These are phyloP conservation scores for Drosophila seguyi DNA, from an alignment of 1,140 invertebrate genomes.

Conservation along the genomic window DNA sequence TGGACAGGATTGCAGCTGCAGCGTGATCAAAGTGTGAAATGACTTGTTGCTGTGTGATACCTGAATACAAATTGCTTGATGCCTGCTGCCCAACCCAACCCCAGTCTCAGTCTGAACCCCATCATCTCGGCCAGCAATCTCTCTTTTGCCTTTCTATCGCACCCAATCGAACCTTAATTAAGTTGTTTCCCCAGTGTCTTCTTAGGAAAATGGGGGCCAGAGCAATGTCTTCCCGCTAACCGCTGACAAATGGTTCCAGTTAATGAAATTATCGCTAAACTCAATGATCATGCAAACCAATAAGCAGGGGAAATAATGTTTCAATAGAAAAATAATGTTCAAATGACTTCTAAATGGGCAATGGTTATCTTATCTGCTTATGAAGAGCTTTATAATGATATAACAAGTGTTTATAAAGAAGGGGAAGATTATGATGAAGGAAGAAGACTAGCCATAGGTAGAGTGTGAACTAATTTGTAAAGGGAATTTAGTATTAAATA, in stretches of 20 bases:
- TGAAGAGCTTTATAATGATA: neutral
- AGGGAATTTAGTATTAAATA: neutral
- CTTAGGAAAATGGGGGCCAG: conserved; percentile 39
- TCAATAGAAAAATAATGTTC: neutral
- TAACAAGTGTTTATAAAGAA: neutral
- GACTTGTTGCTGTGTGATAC: conserved; percentile 80
- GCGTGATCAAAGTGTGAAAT: conserved; percentile 84
- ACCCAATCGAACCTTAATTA: conserved; percentile 63
- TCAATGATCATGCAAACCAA: conserved; percentile 7
- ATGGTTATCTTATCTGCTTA: conserved; percentile 5
- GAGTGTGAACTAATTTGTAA: neutral
- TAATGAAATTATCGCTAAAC: conserved; percentile 65
- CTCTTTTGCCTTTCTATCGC: conserved; percentile 40
- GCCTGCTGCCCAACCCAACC: conserved; percentile 59
- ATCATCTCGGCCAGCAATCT: neutral
- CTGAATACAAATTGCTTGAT: conserved; percentile 82
- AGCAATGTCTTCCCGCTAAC: conserved; percentile 19
- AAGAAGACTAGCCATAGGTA: neutral
- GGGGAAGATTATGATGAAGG: neutral
- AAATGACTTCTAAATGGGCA: conserved; percentile 9
- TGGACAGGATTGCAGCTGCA: conserved; percentile 48
- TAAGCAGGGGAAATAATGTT: neutral
- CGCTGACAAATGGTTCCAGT: conserved; percentile 28
- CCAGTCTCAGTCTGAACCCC: neutral
- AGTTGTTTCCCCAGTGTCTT: conserved; percentile 66